Base-by-base conservation (phyloP, 2,888 invertebrate species). In the Rotaria macrura region DNA sequence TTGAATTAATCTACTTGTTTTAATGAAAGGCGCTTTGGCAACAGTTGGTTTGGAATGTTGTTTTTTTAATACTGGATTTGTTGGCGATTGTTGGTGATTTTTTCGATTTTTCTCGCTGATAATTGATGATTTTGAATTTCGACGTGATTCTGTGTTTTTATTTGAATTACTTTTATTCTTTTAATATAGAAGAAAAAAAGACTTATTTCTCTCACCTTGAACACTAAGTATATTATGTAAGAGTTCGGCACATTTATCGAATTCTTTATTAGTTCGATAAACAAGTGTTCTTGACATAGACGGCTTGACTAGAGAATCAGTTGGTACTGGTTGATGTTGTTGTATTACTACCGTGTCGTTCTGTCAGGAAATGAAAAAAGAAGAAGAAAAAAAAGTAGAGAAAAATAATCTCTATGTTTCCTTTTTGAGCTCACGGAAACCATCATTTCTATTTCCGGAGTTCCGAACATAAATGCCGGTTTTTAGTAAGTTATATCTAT, bases 181-280 rank as follows among this genome's bases (percentile, higher is more conserved):
- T 25, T 74, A 14, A 25, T 25, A 40, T 9, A 23, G n/a, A 43
- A 79, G 4, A n/a, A 43, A 43, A 5, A 72, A 25, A 25, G 12
- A 43, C 25, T 43, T 43, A 25, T 40, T 43, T n/a, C 43, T 79
- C 43, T 43, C 43, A 79, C 79, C 79, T 79, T 79, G 79, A 43
- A n/a, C 79, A 79, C 79, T 79, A 25, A 79, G 43, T 34, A 79
- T 79, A 43, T 79, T 79, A 43, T 43, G 79, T 43, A 79, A 79
- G 12, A 79, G 43, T 79, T 79, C 79, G 43, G 79, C 79, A 79
- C 79, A 79, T 43, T 79, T 79, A 43, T 79, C 79, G 20, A 79
- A 79, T 79, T 79, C 79, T 79, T 79, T 79, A 79, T 79, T 79
- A 25, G 79, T 79, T 79, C 38, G 40, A 43, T 79, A n/a, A 40